Percentiles rank a stretch among this genome's conserved stretches.
phyloP scores from a whole-genome alignment of 2,888 invertebrate species.

The Macaria notata region DNA sequence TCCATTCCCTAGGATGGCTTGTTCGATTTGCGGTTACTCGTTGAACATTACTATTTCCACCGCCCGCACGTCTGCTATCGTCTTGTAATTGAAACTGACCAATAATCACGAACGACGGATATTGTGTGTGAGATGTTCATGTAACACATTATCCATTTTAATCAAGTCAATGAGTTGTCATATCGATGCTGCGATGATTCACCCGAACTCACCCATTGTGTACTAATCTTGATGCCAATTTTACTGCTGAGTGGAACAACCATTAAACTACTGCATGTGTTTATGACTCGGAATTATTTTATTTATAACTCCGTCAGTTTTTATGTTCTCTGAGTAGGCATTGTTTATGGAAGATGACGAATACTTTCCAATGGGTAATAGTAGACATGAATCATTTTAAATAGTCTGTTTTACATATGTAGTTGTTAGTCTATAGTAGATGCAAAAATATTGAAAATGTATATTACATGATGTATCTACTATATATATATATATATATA shows the following conservation, averaged over 20 bases:
- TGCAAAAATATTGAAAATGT: neutral
- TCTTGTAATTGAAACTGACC: constrained; percentile 20
- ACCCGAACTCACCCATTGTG: constrained; percentile 41
- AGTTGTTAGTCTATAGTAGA: neutral
- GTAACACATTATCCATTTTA: no score
- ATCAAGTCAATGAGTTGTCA: no score
- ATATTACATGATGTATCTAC: constrained; percentile 3
- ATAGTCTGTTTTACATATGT: neutral
- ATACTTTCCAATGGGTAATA: constrained; percentile 19
- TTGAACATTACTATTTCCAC: constrained; percentile 32
- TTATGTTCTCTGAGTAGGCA: constrained; percentile 37
- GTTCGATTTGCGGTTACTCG: constrained; percentile 36
- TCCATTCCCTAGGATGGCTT: constrained; percentile 43
- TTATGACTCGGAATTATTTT: constrained; percentile 50
- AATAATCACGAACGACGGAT: constrained; percentile 9
- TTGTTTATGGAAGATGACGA: constrained; percentile 32
- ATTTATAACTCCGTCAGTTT: constrained; percentile 39
- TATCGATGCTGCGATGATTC: constrained; percentile 40
- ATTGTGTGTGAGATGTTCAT: neutral
- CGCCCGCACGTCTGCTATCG: constrained; percentile 17
- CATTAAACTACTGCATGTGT: constrained; percentile 56
- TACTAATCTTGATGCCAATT: constrained; percentile 57
- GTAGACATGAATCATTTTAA: constrained; percentile 6
- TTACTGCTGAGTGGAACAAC: constrained; percentile 56
- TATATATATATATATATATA: constrained; percentile 14